Conservation (phyloP, 2,888 invertebrate genomes). For the Neoscelio sp. region DNA sequence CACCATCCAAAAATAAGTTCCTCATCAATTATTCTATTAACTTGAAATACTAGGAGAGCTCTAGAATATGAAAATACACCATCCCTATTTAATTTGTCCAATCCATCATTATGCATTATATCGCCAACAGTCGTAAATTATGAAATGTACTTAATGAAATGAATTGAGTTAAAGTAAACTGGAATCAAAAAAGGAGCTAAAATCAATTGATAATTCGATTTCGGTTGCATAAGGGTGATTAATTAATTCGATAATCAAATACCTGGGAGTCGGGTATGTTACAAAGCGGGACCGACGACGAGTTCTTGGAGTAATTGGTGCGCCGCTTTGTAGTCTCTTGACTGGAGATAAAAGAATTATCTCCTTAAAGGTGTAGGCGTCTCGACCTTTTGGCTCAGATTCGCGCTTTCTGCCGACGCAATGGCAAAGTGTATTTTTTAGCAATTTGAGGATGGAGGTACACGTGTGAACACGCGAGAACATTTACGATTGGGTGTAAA, state of each 20-base stretch:
- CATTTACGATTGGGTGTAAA: constrained; percentile 16
- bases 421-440: background rate
- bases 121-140: too few species aligned
- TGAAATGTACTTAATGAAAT: background rate
- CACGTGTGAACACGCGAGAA: background rate
- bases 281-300: constrained; percentile 29
- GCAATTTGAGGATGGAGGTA: background rate
- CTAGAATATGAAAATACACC: constrained; percentile 25
- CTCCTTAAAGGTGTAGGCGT: constrained; percentile 35
- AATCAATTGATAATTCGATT: constrained; percentile 41
- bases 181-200: constrained; percentile 11
- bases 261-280: background rate
- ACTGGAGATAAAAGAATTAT: constrained; percentile 42
- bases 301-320: constrained; percentile 32
- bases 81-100: too few species aligned
- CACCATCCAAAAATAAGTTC: background rate
- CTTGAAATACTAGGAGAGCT: too few species aligned
- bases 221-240: constrained; percentile 21
- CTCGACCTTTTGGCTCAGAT: constrained; percentile 5
- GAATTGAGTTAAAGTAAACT: constrained; percentile 4
- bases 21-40: constrained; percentile 25
- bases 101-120: too few species aligned
- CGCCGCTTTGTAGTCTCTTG: constrained; percentile 40
- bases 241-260: constrained; percentile 51
- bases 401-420: constrained; percentile 2